Evolutionary conservation across 1,140 invertebrate species (phyloP).

Genomic region (Drosophila busckii): DNA sequence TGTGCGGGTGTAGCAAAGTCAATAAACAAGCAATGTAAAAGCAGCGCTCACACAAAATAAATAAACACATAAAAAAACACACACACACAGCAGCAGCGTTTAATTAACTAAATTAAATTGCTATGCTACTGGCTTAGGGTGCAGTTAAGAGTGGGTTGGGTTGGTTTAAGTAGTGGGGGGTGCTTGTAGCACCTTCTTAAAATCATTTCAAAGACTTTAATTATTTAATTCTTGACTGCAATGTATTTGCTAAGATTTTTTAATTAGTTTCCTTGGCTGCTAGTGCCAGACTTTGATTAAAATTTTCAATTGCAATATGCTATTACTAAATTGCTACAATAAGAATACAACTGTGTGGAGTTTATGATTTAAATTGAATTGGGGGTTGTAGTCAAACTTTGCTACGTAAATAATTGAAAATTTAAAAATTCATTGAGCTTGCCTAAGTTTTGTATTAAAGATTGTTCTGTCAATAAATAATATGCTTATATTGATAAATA

Average conservation of each 20-base stretch:
- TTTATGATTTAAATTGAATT: too few species aligned
- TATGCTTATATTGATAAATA: too few species aligned
- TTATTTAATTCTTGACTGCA: conserved; percentile 54
- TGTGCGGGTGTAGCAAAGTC: conserved; percentile 43
- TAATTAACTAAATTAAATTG: conserved; percentile 76
- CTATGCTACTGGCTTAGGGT: conserved; percentile 14
- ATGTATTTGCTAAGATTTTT: conserved; percentile 48
- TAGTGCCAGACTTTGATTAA: conserved; percentile 18
- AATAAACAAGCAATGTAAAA: conserved; percentile 74
- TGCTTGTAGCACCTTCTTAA: conserved; percentile 5
- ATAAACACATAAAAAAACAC: conserved; percentile 55
- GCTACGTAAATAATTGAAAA: too few species aligned
- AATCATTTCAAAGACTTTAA: conserved; percentile 33
- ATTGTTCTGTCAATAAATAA: too few species aligned
- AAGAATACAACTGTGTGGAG: too few species aligned
- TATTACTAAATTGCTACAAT: too few species aligned
- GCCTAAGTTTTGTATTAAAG: too few species aligned
- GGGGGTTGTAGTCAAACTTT: too few species aligned
- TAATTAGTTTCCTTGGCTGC: conserved; percentile 51
- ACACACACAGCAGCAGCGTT: conserved; percentile 36
- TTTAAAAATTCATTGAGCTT: too few species aligned
- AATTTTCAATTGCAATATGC: conserved; percentile 19
- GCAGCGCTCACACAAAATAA: conserved; percentile 62
- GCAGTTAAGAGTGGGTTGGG: neutral
- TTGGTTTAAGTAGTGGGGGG: neutral